phyloP scores from a whole-genome alignment of 2,888 invertebrate species.

The Leptinotarsa haldemani region DNA sequence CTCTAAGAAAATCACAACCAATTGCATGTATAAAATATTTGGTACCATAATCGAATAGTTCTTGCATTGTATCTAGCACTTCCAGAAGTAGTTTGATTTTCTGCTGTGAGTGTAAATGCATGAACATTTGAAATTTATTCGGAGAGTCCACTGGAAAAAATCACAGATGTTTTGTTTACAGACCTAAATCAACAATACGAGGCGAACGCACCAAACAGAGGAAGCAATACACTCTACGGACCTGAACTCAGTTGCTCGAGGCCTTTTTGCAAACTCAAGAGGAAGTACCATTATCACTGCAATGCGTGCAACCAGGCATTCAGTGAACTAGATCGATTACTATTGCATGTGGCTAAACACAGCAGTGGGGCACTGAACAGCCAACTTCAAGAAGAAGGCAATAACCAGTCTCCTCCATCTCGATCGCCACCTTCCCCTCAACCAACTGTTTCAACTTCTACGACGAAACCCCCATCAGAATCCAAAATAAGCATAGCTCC shows the following conservation, averaged over 20 bases:
- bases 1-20: too few relatives aligned
- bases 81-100: neutral
- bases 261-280: conserved; percentile 84
- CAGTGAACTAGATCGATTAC: conserved; percentile 77
- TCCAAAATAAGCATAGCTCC: conserved; percentile 64
- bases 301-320: conserved; percentile 84
- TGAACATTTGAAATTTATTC: neutral
- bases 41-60: neutral
- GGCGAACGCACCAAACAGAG: conserved; percentile 33
- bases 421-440: conserved; percentile 48
- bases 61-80: neutral
- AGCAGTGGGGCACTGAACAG: conserved; percentile 71
- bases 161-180: conserved; percentile 37
- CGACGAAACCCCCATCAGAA: conserved; percentile 51
- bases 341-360: conserved; percentile 79
- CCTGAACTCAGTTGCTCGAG: conserved; percentile 77
- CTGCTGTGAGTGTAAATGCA: neutral
- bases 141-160: neutral
- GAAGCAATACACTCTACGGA: conserved; percentile 71
- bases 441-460: conserved; percentile 55
- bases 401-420: conserved; percentile 52
- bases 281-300: conserved; percentile 83
- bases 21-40: neutral
- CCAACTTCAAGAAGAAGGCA: conserved; percentile 62
- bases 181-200: conserved; percentile 38